Conservation (phyloP, 2,113 vertebrate species). For the Murina feae region DNA sequence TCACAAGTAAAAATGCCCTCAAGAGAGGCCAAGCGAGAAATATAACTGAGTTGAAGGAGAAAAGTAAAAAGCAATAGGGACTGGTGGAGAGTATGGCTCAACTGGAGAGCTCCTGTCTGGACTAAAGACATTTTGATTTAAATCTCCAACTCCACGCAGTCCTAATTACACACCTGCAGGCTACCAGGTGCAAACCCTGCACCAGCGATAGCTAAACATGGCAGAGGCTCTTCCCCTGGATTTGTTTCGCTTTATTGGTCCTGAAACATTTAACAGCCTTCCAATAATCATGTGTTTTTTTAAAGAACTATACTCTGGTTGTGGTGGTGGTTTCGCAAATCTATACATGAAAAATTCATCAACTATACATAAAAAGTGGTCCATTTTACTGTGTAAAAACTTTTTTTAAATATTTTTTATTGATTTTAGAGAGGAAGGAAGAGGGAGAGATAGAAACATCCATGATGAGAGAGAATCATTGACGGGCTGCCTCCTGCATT, state of each 20-base stretch:
- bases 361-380: background rate
- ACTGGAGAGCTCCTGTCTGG: background rate
- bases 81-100: background rate
- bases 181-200: background rate
- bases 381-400: background rate
- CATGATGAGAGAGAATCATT: no score
- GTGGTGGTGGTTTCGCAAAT: background rate
- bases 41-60: background rate
- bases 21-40: background rate
- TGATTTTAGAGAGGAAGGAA: no score
- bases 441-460: no score
- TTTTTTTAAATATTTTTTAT: background rate
- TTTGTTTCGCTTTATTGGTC: background rate
- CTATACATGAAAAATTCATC: background rate
- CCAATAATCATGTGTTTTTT: background rate
- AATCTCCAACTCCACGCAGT: background rate
- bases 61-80: background rate
- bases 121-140: background rate
- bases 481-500: no score
- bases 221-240: background rate
- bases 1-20: background rate
- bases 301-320: background rate
- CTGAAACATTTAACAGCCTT: background rate
- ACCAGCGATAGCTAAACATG: background rate
- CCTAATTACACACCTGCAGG: no score